Evolutionary conservation across 2,113 vertebrate species (phyloP).

Genomic region (Seriola aureovittata): DNA sequence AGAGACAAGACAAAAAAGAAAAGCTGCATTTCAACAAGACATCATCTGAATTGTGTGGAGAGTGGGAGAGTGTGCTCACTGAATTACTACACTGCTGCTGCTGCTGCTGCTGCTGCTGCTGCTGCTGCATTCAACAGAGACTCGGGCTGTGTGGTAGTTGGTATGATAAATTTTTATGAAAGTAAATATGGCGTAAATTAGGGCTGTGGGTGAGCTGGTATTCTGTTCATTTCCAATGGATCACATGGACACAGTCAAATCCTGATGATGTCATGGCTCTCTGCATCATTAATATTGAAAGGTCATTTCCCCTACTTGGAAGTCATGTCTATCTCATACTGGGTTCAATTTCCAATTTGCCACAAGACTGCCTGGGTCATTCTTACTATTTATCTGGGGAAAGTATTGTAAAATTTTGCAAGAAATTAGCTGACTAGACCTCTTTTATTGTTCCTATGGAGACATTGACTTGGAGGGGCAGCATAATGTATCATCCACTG

Average conservation of each 20-base stretch:
- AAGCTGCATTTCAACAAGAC: conserved; percentile 53
- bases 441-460: conserved; percentile 36
- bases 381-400: conserved; percentile 60
- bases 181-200: conserved; percentile 62
- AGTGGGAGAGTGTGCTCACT: conserved; percentile 66
- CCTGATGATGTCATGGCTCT: conserved; percentile 68
- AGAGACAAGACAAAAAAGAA: conserved; percentile 5
- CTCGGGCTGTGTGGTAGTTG: conserved; percentile 45
- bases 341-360: conserved; percentile 72
- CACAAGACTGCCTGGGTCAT: conserved; percentile 59
- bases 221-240: conserved; percentile 44
- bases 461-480: not conserved
- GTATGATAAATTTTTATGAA: conserved; percentile 69
- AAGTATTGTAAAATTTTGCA: conserved; percentile 52
- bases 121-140: conserved; percentile 70
- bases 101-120: conserved; percentile 63
- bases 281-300: conserved; percentile 74
- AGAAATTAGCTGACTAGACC: conserved; percentile 45
- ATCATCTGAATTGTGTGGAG: conserved; percentile 50
- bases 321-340: conserved; percentile 60
- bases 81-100: conserved; percentile 66
- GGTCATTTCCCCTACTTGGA: conserved; percentile 65
- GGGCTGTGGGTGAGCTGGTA: conserved; percentile 38
- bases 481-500: conserved; percentile 14
- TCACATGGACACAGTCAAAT: conserved; percentile 50